Percentiles rank a stretch among this genome's conserved stretches.
phyloP scores from a whole-genome alignment of 2,888 invertebrate genomes.

The Ophion slaviceki region DNA sequence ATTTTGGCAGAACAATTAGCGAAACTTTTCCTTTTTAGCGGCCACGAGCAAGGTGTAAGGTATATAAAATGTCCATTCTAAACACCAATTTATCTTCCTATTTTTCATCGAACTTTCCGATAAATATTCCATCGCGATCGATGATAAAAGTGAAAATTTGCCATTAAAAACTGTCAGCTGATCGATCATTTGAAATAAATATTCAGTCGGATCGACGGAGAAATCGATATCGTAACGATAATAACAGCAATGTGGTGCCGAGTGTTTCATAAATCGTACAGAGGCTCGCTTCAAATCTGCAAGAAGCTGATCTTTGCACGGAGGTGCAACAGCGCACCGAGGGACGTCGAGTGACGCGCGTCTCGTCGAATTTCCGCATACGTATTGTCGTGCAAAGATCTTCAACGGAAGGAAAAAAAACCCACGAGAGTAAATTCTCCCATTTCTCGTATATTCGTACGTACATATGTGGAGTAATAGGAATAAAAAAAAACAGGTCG shows the following conservation, averaged over 20 bases:
- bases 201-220: not conserved
- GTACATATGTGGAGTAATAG: too few species aligned
- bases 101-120: too few species aligned
- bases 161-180: too few species aligned
- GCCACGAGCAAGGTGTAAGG: too few species aligned
- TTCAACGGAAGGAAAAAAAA: not conserved
- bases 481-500: not conserved
- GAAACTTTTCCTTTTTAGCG: too few species aligned
- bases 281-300: not conserved
- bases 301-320: slow-evolving; percentile 9
- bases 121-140: too few species aligned
- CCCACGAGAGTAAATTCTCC: too few species aligned
- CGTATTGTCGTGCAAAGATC: not conserved
- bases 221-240: not conserved
- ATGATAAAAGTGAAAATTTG: too few species aligned
- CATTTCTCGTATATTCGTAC: not conserved
- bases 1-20: too few species aligned
- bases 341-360: not conserved
- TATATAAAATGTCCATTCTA: too few species aligned
- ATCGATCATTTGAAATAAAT: not conserved
- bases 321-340: not conserved
- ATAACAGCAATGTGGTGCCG: not conserved
- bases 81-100: too few species aligned
- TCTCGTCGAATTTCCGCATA: not conserved
- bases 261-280: not conserved